Base-by-base conservation (phyloP, 2,797 vertebrate species). In the Alectoris magna region DNA sequence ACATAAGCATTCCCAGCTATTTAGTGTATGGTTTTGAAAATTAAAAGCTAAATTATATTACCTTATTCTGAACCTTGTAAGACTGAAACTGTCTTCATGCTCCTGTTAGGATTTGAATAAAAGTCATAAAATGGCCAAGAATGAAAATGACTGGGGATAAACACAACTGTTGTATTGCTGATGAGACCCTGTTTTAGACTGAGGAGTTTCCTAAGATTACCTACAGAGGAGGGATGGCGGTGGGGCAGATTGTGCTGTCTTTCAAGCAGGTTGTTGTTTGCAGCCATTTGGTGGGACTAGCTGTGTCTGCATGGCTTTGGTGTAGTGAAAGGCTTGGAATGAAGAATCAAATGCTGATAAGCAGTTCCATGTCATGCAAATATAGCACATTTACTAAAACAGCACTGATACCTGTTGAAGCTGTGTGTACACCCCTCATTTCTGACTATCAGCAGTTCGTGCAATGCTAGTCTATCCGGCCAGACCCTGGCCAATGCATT, bases 1-100 rank as follows among this genome's bases (percentile, higher is more conserved):
- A 88, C 91, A 55, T 58, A 90, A 84, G 14, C 19, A 24, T 68
- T 91, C 74, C n/a, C 26, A 68, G 83, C 60, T 82, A 77, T 69
- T 88, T 51, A 84, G 49, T 4, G 10, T 9, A 2, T 38, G 16
- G 9, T 15, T 84, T n/a, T 88, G 85, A 77, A 88, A 95, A 93
- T 34, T 16, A 64, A 82, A 82, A 72, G 64, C 66, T 69, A 53
- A 93, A 73, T 24, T 81, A 67, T 82, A 31, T 39, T 72, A 23
- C 67, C 66, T 90, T 56, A 49, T 93, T 85, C n/a, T 51, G 51
- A 82, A 79, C 38, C 41, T 14, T n/a, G 39, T 24, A 24, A 49
- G 44, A 59, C 43, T 85, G 76, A 73, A 78, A 38, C 0, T 0
- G 2, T 4, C 12, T 67, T 90, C 19, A 11, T 5, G 2, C 21